phyloP scores from a whole-genome alignment of 2,888 invertebrate genomes.

The Parnassius apollo region DNA sequence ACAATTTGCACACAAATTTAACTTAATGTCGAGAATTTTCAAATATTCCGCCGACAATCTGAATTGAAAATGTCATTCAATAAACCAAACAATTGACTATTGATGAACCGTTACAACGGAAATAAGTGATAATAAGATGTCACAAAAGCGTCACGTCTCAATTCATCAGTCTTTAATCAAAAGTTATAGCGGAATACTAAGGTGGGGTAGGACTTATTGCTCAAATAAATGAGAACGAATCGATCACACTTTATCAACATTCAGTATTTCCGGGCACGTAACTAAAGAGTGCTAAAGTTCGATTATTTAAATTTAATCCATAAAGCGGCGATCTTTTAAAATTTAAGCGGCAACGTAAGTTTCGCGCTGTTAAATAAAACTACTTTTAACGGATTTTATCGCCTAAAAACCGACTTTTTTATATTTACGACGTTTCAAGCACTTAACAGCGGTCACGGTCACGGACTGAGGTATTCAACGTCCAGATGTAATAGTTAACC shows the following conservation, averaged over 20 bases:
- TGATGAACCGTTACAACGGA: neutral
- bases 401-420: neutral
- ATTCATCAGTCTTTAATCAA: constrained; percentile 24
- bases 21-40: too few relatives aligned
- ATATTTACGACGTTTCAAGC: too few relatives aligned
- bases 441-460: too few relatives aligned
- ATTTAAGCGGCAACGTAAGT: constrained; percentile 2
- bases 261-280: constrained; percentile 12
- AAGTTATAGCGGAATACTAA: constrained; percentile 14
- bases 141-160: constrained; percentile 19
- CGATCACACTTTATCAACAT: constrained; percentile 20
- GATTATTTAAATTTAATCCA: constrained; percentile 14
- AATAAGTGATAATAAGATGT: constrained; percentile 19
- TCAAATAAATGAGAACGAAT: constrained; percentile 13
- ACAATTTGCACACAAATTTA: too few relatives aligned
- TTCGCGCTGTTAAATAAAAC: neutral
- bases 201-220: constrained; percentile 16
- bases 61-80: too few relatives aligned
- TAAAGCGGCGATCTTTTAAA: constrained; percentile 6
- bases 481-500: too few relatives aligned
- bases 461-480: too few relatives aligned
- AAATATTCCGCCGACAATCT: too few relatives aligned
- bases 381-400: neutral
- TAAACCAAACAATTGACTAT: neutral
- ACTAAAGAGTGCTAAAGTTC: constrained; percentile 2